Evolutionary conservation across 2,113 vertebrate genomes (phyloP).

Genomic region (Ameiurus melas): DNA sequence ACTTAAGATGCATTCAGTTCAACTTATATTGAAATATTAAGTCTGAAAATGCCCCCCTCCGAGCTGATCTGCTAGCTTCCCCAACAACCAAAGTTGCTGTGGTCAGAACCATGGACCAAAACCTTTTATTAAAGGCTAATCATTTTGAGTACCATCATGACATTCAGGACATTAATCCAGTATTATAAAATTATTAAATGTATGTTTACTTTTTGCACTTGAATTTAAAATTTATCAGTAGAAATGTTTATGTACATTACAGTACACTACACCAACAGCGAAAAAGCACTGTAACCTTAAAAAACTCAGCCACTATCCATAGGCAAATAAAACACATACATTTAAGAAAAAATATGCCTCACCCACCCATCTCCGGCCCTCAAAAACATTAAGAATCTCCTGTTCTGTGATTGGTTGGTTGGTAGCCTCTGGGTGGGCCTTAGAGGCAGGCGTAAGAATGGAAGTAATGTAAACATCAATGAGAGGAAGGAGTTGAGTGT

Average conservation of each 20-base stretch:
- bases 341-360: background rate
- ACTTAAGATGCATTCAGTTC: too few relatives aligned
- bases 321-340: background rate
- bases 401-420: conserved; percentile 98
- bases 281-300: background rate
- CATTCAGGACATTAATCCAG: background rate
- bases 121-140: background rate
- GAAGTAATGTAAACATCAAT: conserved; percentile 98
- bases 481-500: conserved; percentile 92
- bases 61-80: too few relatives aligned
- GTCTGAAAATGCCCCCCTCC: too few relatives aligned
- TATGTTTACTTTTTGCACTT: background rate
- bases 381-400: conserved; percentile 92
- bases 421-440: conserved; percentile 96
- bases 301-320: background rate
- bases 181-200: background rate
- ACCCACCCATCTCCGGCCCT: conserved; percentile 82
- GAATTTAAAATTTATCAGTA: background rate
- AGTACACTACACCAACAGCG: background rate
- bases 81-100: too few relatives aligned
- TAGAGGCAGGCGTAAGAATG: conserved; percentile 94
- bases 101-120: too few relatives aligned
- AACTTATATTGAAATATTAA: too few relatives aligned
- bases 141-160: background rate
- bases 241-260: background rate